Base-by-base conservation (phyloP, 2,113 vertebrate genomes). In the Chaetorhynchus papuensis region DNA sequence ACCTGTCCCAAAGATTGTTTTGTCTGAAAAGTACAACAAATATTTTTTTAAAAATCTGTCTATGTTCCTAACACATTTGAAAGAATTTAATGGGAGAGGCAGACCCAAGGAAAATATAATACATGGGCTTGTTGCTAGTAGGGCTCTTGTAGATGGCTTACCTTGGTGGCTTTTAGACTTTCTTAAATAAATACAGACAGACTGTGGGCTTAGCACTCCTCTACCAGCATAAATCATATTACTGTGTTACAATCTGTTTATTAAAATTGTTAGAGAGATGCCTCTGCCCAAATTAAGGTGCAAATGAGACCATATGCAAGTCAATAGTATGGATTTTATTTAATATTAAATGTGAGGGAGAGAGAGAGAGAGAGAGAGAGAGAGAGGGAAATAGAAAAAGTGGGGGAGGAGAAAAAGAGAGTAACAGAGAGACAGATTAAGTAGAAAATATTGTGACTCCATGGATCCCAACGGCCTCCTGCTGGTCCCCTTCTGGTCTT, bases 211-310 rank as follows among this genome's bases (percentile, higher is more conserved):
- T 88, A 35, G 31, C 1, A 15, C 23, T 37, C 10, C 27, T 64
- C 35, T 68, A 13, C 9, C 13, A 52, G 15, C 11, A 41, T 14
- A 88, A 64, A 70, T 33, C 28, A 7, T 39, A 15, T 64, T 63
- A 24, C 6, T 42, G 35, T 49, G 16, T 26, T 42, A 57, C 0
- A 0, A 7, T 57, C 26, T 3, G 2, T 6, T 35, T 42, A 76
- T 42, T 57, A n/a, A 42, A 66, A 75, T 42, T 49, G 8, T 49
- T 75, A n/a, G n/a, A 47, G 18, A 39, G 8, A 11, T 41, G 16
- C 42, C 30, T 49, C 12, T 65, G n/a, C 42, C n/a, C 33, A 56
- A 85, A 75, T 41, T 30, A 65, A 47, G 42, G 24, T 49, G 24
- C 24, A 49, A 65, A 30, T 3, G 6, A 85, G 19, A 75, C 35